Evolutionary conservation across 2,888 invertebrate genomes (phyloP), one percentile per base, ranked within the genome.

Genomic region (Diplazon laetatorius): DNA sequence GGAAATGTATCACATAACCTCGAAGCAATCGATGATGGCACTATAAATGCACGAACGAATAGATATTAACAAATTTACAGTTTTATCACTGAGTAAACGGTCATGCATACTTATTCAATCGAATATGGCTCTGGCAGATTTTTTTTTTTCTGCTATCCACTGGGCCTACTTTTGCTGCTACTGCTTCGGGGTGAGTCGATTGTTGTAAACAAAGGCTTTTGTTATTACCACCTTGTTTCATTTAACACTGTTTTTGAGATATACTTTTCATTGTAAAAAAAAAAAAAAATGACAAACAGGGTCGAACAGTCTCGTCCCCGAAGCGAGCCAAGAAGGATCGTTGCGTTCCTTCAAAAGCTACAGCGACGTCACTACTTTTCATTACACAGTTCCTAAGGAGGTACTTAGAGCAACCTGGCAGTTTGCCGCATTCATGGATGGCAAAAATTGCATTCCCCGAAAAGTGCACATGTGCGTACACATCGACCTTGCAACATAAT

Each of bases 351-450:
- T 91, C 78, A 90, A 89, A 82, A 91, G 90, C 82, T 92, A 92
- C 85, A 90, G 90, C 25, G 92, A 92, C 83, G 89, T 92, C 52
- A 89, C 91, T 8, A 89, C 91, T 46, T 92, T 92, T 82, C 92
- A 92, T 83, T 92, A 91, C 78, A 89, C 88, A 72, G 91, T 92
- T 60, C 92, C 92, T 39, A 89, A 88, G 73, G 92, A 92, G 80
- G 91, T 91, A 1, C 85, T 89, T n/a, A 85, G 91, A 74, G 92
- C 91, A 18, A 92, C 92, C 16, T 92, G 92, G 91, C 92, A 92
- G 80, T 92, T 92, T 86, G 91, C 92, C 18, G 92, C 92, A 39
- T 92, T 92, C 82, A 91, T 91, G 91, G 92, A 92, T 83, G 87
- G 88, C 73, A 87, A 88, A 48, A 85, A 88, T 46, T 92, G 92